phyloP scores from a whole-genome alignment of 2,113 vertebrate genomes.

The Engraulis encrasicolus region DNA sequence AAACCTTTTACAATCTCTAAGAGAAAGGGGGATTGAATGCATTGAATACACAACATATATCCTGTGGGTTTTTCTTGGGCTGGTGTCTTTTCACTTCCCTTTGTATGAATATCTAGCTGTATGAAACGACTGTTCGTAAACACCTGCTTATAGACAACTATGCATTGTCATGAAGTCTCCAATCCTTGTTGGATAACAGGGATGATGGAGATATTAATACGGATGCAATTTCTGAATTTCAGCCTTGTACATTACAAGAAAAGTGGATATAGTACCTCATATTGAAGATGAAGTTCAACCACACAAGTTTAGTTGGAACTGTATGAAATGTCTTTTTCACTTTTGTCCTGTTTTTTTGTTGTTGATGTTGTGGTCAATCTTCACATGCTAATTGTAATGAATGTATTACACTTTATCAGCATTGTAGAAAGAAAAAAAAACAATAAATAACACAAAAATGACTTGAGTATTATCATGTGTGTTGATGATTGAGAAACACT shows the following conservation, averaged over 20 bases:
- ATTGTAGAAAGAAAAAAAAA: too few relatives aligned
- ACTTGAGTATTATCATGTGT: too few relatives aligned
- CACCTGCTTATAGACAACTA: background rate
- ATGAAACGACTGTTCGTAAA: background rate
- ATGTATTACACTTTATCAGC: too few relatives aligned
- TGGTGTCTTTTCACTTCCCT: background rate
- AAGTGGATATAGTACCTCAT: slow-evolving; percentile 48
- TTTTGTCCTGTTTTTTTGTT: background rate
- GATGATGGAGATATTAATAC: background rate
- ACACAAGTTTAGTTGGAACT: background rate
- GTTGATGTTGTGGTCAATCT: too few relatives aligned
- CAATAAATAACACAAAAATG: too few relatives aligned
- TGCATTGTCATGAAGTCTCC: background rate
- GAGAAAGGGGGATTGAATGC: background rate
- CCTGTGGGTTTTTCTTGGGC: background rate
- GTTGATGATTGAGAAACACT: too few relatives aligned
- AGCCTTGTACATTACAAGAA: slow-evolving; percentile 57
- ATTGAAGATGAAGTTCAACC: slow-evolving; percentile 30
- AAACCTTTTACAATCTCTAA: too few relatives aligned
- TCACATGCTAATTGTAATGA: too few relatives aligned
- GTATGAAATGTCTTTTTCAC: background rate
- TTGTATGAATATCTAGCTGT: background rate
- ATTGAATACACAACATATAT: background rate
- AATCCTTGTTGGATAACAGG: background rate
- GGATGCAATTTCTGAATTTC: slow-evolving; percentile 16